Percentiles rank a stretch among this genome's conserved stretches.
Conservation (phyloP, 1,140 invertebrate species). For the Bombyx mori region ASM3026992v2 NC_085112.1:12001-12500, state of each 20-base stretch:
- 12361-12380: constrained; percentile 66
- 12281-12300: constrained; percentile 47
- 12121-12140: too few relatives aligned
- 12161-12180: too few relatives aligned
- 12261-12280: constrained; percentile 60
- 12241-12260: constrained; percentile 74
- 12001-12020: too few relatives aligned
- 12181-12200: too few relatives aligned
- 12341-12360: constrained; percentile 74
- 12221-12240: constrained; percentile 17
- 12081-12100: too few relatives aligned
- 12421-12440: constrained; percentile 65
- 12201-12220: neutral
- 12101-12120: too few relatives aligned
- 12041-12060: too few relatives aligned
- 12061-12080: too few relatives aligned
- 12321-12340: constrained; percentile 61
- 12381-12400: constrained; percentile 73
- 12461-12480: constrained; percentile 77
- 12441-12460: constrained; percentile 42
- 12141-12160: too few relatives aligned
- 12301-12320: constrained; percentile 59
- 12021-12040: too few relatives aligned
- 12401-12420: constrained; percentile 77
- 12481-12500: constrained; percentile 81